These are phyloP conservation scores for Climacteris rufus DNA, from an alignment of 2,113 vertebrate species.

Conservation along the genomic window DNA sequence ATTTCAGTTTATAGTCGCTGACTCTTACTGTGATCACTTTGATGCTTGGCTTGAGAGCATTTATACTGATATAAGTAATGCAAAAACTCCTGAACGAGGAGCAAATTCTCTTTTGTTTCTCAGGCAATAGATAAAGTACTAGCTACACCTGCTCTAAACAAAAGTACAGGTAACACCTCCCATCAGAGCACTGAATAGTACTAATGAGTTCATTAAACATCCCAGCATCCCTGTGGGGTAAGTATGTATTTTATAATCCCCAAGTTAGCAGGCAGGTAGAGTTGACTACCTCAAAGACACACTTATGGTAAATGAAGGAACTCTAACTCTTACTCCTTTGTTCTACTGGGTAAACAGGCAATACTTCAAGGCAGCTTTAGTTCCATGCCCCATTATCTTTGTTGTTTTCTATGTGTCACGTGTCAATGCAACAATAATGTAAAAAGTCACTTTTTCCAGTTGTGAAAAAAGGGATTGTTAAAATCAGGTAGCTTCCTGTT, in stretches of 20 bases:
- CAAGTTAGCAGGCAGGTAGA: conserved; percentile 30
- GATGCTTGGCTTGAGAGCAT: not conserved
- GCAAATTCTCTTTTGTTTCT: not conserved
- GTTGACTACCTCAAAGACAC: conserved; percentile 19
- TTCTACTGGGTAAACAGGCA: conserved; percentile 44
- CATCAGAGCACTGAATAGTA: not conserved
- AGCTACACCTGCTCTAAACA: not conserved
- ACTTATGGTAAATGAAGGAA: conserved; percentile 52
- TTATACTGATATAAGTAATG: not conserved
- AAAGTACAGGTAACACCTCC: not conserved
- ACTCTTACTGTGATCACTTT: not conserved
- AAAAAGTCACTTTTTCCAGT: not conserved
- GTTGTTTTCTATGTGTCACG: not conserved
- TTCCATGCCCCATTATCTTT: conserved; percentile 17
- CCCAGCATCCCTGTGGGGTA: conserved; percentile 16
- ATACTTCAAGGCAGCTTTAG: conserved; percentile 14
- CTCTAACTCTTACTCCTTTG: not conserved
- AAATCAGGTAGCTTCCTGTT: not conserved
- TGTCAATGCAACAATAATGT: not conserved
- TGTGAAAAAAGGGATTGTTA: not conserved
- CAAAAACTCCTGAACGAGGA: not conserved
- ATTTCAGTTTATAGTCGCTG: not conserved
- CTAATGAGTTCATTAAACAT: conserved; percentile 43
- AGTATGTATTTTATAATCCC: conserved; percentile 46
- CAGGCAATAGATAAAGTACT: not conserved